phyloP scores from a whole-genome alignment of 2,113 vertebrate genomes.

The Marmota flaviventris region DNA sequence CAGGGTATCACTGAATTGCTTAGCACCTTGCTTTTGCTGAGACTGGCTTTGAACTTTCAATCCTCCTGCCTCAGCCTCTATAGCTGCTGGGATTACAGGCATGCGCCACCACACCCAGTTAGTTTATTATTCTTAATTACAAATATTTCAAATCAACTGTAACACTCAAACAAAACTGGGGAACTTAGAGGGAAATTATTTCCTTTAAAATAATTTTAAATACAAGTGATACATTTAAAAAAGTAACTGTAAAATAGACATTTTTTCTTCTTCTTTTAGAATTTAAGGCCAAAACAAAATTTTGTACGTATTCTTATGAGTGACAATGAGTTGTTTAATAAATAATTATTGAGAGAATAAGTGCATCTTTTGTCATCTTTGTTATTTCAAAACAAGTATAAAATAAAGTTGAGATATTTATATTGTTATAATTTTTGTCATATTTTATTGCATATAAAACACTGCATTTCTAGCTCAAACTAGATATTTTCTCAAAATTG shows the following conservation, averaged over 20 bases:
- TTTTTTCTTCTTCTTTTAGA: background rate
- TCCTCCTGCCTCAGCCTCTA: no score
- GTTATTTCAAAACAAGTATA: background rate
- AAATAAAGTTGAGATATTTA: constrained; percentile 7
- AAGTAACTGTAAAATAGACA: background rate
- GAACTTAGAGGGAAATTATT: background rate
- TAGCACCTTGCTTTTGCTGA: no score
- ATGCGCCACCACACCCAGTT: no score
- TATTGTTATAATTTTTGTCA: background rate
- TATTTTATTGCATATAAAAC: background rate
- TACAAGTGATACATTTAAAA: background rate
- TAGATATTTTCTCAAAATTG: background rate
- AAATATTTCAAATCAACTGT: background rate
- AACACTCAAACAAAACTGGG: background rate
- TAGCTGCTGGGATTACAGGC: no score
- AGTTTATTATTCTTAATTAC: background rate
- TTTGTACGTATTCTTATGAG: background rate
- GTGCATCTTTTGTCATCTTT: background rate
- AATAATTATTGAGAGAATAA: background rate
- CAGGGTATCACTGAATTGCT: no score
- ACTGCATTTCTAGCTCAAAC: background rate
- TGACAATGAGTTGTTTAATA: background rate
- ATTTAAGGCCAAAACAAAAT: background rate
- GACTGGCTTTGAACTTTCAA: no score
- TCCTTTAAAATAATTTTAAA: background rate